These are phyloP conservation scores for Rhaphigaster nebulosa DNA, from an alignment of 2,888 invertebrate genomes.

Conservation along the genomic window DNA sequence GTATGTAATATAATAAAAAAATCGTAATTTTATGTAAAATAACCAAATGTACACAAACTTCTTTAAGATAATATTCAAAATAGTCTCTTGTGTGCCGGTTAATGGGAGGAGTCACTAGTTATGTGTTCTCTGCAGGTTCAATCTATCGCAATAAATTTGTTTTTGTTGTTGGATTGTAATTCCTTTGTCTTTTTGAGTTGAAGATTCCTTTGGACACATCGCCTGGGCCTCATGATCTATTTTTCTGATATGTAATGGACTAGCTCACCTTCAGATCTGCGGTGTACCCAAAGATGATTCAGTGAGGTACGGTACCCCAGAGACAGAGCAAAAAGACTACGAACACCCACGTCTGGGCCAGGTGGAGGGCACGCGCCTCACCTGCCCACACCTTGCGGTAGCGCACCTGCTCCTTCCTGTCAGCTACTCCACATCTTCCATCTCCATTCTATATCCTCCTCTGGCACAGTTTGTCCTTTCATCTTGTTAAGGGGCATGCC, in stretches of 20 bases:
- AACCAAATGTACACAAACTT: too few relatives aligned
- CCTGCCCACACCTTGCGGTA: slow-evolving; percentile 3
- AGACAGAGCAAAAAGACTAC: neutral
- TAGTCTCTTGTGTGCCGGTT: too few relatives aligned
- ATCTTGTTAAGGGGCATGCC: neutral
- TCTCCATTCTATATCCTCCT: neutral
- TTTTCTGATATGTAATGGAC: neutral
- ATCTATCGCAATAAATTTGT: neutral
- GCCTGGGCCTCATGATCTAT: neutral
- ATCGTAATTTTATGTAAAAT: too few relatives aligned
- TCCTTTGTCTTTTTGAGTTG: neutral
- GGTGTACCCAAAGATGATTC: neutral
- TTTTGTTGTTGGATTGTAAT: neutral
- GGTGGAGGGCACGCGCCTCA: slow-evolving; percentile 39
- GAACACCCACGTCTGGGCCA: slow-evolving; percentile 9
- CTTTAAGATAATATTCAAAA: too few relatives aligned
- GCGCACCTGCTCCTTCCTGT: slow-evolving; percentile 5
- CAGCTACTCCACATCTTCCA: slow-evolving; percentile 2
- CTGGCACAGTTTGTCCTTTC: neutral
- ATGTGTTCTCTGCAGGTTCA: too few relatives aligned
- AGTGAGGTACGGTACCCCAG: neutral
- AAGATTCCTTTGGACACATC: neutral
- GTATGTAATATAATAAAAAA: too few relatives aligned
- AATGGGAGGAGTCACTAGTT: too few relatives aligned
- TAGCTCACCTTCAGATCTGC: slow-evolving; percentile 9